Evolutionary conservation across 2,888 invertebrate species (phyloP).

Genomic region (Erannis defoliaria): DNA sequence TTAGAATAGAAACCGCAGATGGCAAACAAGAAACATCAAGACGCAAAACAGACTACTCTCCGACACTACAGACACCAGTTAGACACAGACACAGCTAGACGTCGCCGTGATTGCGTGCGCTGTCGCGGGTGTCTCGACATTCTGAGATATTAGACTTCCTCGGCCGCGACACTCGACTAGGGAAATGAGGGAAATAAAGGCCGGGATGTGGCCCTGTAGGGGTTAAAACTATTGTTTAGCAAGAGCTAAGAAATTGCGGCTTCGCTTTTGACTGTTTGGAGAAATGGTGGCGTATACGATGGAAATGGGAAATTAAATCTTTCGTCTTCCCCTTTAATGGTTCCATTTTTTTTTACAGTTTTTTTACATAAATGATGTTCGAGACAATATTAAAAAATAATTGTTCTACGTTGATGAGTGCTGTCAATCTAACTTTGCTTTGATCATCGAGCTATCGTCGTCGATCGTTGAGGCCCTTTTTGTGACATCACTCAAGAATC

Average conservation of each 20-base stretch:
- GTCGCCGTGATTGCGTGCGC: conserved; percentile 71
- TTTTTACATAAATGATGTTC: too few relatives aligned
- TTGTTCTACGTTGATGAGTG: too few relatives aligned
- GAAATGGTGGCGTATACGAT: conserved; percentile 27
- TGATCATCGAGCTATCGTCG: too few relatives aligned
- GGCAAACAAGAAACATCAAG: conserved; percentile 77
- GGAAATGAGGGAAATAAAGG: conserved; percentile 47
- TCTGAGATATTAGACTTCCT: conserved; percentile 82
- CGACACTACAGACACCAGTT: conserved; percentile 60
- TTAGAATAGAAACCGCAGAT: conserved; percentile 38
- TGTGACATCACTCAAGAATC: too few relatives aligned
- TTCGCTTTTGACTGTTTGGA: conserved; percentile 10
- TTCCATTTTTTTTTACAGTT: not conserved
- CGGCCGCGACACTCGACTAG: conserved; percentile 60
- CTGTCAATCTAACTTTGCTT: too few relatives aligned
- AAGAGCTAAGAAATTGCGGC: conserved; percentile 17
- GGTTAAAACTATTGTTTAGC: conserved; percentile 33
- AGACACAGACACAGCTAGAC: conserved; percentile 44
- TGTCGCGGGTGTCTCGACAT: conserved; percentile 64
- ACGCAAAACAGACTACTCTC: conserved; percentile 62
- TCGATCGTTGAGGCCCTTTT: too few relatives aligned
- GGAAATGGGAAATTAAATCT: conserved; percentile 8
- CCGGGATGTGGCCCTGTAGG: conserved; percentile 41
- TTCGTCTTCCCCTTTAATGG: too few relatives aligned
- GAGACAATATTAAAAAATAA: too few relatives aligned